Evolutionary conservation across 1,140 invertebrate genomes (phyloP), one percentile per base, ranked within the genome.

Genomic region (Tetramorium parvispinum): DNA sequence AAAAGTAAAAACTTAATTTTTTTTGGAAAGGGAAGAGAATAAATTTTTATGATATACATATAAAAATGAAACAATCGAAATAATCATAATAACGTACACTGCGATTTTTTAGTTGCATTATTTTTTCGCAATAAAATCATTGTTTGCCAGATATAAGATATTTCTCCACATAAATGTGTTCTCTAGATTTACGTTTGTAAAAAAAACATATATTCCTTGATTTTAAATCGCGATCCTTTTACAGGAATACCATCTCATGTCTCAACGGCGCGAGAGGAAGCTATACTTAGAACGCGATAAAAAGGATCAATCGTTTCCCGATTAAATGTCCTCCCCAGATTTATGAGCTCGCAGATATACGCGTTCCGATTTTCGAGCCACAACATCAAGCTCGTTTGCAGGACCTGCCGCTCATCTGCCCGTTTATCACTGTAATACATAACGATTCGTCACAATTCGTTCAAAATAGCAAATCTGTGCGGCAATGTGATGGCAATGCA

Each of bases 281-380:
- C 43, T 66, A 21, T 51, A 57, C 27, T 79, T 79, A 79, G 21
- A 51, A 21, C n/a, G n/a, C 6, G 13, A 79, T 66, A 40, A 79
- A 75, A 57, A 59, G 65, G 21, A 77, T 77, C 40, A 59, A 68
- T 79, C 57, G 57, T 63, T 61, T 61, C 75, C 46, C 75, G 75
- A 63, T 63, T 37, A 57, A 79, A 79, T 40, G 43, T 79, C 32
- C 61, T 13, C 21, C n/a, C 4, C 7, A 51, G 77, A 79, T 79
- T 79, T 79, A 78, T 65, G 46, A 79, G 46, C 18, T 46, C 13
- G 40, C 11, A 77, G 75, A 77, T 77, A 43, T 27, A 32, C 11
- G 53, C 55, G 37, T 43, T 24, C 21, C 55, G 53, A 77, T 51
- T 46, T 78, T 66, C 43, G 43, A 76, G 21, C 37, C 21, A 24